Conservation (phyloP, 2,797 vertebrate genomes). For the Buceros bicornis region DNA sequence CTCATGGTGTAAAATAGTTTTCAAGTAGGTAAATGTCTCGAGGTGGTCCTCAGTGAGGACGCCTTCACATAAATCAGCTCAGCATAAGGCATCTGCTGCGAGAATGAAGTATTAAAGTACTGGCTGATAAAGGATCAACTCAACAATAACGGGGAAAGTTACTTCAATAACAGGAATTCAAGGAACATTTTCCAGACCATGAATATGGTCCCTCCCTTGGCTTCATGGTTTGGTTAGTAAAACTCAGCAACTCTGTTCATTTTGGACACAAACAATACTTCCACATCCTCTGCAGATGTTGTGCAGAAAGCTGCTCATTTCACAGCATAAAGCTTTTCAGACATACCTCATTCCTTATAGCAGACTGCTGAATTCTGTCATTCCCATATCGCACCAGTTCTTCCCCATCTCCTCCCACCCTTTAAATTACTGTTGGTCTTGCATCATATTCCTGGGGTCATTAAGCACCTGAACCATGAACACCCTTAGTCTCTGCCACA, state of each 20-base stretch:
- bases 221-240: conserved; percentile 9
- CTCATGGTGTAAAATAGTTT: neutral
- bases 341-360: neutral
- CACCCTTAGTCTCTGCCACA: neutral
- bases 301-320: neutral
- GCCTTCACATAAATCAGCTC: neutral
- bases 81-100: neutral
- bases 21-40: neutral
- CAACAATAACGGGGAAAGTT: neutral
- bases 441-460: neutral
- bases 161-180: neutral
- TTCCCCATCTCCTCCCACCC: neutral
- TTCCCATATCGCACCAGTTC: neutral
- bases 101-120: neutral
- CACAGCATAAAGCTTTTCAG: neutral
- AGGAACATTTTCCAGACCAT: neutral
- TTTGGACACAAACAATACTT: neutral
- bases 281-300: neutral
- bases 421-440: conserved; percentile 1
- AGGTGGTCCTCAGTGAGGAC: neutral
- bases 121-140: neutral
- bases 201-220: neutral
- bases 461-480: conserved; percentile 12
- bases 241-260: neutral
- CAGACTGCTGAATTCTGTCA: neutral